phyloP scores from a whole-genome alignment of 37 sponge, comb jelly and placozoan genomes.

The Axinella damicornis region DNA sequence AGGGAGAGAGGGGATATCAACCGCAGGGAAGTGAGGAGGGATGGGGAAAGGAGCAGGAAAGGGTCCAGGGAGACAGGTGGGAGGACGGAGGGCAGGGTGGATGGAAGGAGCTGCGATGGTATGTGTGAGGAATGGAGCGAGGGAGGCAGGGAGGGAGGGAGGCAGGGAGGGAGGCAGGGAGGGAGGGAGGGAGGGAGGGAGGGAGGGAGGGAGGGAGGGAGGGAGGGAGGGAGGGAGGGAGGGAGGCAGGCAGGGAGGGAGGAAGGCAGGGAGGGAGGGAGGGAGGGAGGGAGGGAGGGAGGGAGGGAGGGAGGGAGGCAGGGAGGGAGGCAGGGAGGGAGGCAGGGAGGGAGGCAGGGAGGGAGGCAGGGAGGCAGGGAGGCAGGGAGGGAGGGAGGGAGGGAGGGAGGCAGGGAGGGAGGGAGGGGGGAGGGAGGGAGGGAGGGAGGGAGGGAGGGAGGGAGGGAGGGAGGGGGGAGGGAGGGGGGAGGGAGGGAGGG shows the following conservation, averaged over 20 bases:
- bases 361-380: no score
- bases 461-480: no score
- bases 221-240: no score
- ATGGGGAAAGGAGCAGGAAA: slow-evolving; percentile 47
- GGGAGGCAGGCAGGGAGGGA: slow-evolving; percentile 29
- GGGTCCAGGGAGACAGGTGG: slow-evolving; percentile 40
- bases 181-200: slow-evolving; percentile 26
- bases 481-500: neutral
- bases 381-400: no score
- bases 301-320: slow-evolving; percentile 16
- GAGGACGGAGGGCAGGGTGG: slow-evolving; percentile 38
- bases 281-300: slow-evolving; percentile 17
- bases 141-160: slow-evolving; percentile 22
- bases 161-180: slow-evolving; percentile 21
- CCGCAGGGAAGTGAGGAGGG: slow-evolving; percentile 22
- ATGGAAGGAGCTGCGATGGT: slow-evolving; percentile 16
- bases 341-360: no score
- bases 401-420: no score
- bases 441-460: no score
- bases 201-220: slow-evolving; percentile 29
- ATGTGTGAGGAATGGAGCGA: neutral
- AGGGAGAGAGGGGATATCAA: slow-evolving; percentile 30
- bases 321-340: no score
- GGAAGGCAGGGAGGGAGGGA: no score
- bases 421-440: no score